Evolutionary conservation across 2,888 invertebrate species (phyloP).

Genomic region (Agrotis clavis): DNA sequence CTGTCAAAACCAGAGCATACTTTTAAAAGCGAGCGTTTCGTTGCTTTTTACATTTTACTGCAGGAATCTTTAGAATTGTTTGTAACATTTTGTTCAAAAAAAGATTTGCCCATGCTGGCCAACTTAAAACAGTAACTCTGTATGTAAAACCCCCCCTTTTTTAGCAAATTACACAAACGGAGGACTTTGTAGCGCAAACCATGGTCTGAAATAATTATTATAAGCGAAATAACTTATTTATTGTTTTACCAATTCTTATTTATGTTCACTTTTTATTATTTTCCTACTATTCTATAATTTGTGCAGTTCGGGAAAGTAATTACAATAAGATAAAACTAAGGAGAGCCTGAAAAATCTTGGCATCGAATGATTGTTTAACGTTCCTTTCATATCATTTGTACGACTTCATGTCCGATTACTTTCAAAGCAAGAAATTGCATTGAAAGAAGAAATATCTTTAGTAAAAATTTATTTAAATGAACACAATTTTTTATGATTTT

Average conservation of each 20-base stretch:
- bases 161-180: too few species aligned
- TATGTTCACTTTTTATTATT: background rate
- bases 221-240: background rate
- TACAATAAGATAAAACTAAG: constrained; percentile 2
- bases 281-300: background rate
- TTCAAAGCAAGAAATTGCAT: constrained; percentile 14
- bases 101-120: too few species aligned
- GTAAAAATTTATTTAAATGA: too few species aligned
- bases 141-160: too few species aligned
- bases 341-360: constrained; percentile 11
- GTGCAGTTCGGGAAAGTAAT: constrained; percentile 9
- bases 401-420: constrained; percentile 16
- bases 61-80: constrained; percentile 2
- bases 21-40: constrained; percentile 18
- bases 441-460: background rate
- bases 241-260: background rate
- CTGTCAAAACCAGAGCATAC: constrained; percentile 39
- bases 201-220: background rate
- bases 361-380: constrained; percentile 23
- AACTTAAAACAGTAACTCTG: too few species aligned
- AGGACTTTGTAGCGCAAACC: too few species aligned
- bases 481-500: too few species aligned
- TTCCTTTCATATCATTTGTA: constrained; percentile 17
- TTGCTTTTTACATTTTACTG: constrained; percentile 21
- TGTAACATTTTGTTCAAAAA: too few species aligned